Evolutionary conservation across 1,140 invertebrate species (phyloP), one percentile per base, ranked within the genome.

Genomic region (Cydia splendana): DNA sequence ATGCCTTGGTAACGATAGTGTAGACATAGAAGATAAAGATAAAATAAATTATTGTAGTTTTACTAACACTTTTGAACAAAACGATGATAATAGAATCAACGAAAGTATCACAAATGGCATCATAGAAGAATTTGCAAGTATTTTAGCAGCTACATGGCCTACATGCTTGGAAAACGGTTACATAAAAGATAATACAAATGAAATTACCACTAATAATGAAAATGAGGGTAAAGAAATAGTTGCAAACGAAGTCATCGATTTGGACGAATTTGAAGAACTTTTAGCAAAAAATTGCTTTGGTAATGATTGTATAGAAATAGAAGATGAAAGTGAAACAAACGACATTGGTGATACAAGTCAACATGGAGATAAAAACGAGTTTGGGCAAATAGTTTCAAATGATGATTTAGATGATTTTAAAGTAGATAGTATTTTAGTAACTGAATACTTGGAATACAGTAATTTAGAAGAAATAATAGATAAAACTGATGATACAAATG

Each of bases 91-190:
- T 51, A 38, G 4, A 2, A 24, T 6, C 10, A 24, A 24, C 4
- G 15, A 18, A 18, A 57, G 4, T 24, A 5, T 18, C 24, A 4
- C 7, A 62, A 10, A 57, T 57, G 6, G 18, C 2, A 9, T 18
- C 1, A 10, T 62, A 24, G 18, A 62, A 62, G 57, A 62, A 62
- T 24, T 62, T 12, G 57, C 24, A 62, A 24, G 57, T 62, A 62
- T 62, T 24, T 62, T 62, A 62, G 57, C 57, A 62, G 57, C 57
- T 62, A 62, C 10, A 62, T 10, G 18, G 24, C 20, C 57, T 62
- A 62, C 10, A 62, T 10, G 18, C 20, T 10, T 62, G n/a, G n/a
- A 13, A 7, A 57, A 9, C n/a, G 53, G 6, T 18, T 9, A 57
- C 53, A 0, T 7, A 0, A 15, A 57, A 5, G n/a, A 57, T 57